Evolutionary conservation across 1,140 invertebrate species (phyloP), one percentile per base, ranked within the genome.

Genomic region (Maniola jurtina): DNA sequence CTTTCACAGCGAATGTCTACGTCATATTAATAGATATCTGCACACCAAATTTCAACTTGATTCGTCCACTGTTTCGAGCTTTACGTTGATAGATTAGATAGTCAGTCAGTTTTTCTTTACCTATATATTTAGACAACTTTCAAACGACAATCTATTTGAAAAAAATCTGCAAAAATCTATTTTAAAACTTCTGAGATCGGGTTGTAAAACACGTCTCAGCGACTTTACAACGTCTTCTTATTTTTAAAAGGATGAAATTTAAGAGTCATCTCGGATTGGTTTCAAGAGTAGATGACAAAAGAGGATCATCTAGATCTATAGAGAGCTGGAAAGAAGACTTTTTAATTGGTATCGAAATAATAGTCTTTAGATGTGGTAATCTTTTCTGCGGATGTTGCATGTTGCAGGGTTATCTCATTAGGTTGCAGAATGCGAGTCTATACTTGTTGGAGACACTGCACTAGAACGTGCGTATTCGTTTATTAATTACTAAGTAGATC

Each of bases 291-390:
- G 5, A 54, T 54, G 45, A 72, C 66, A 72, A 72, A 72, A n/a
- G 66, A 69, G 71, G 70, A 74, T 67, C 73, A 77, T 74, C 74
- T 73, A 82, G 76, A 77, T 70, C 67, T 70, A 70, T 58, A 73
- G 72, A 76, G 68, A 73, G 68, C 72, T 73, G 72, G 72, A 34
- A 84, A 83, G 82, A 80, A 73, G 80, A 79, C 81, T 85, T 86
- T 87, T 84, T 88, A 86, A 88, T 88, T 88, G 86, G 84, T 81
- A 70, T 76, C 73, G 60, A 81, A 81, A 86, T 82, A 84, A 83
- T 83, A 77, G 75, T 75, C 72, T n/a, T 58, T 25, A 45, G 34
- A 52, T 64, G 54, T 60, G 61, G 15, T 54, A 66, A 50, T 64
- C 36, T 56, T 61, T 64, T 40, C 14, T 25, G 47, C 5, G 34